Evolutionary conservation across 2,113 vertebrate species (phyloP).

Genomic region (Panthera tigris): DNA sequence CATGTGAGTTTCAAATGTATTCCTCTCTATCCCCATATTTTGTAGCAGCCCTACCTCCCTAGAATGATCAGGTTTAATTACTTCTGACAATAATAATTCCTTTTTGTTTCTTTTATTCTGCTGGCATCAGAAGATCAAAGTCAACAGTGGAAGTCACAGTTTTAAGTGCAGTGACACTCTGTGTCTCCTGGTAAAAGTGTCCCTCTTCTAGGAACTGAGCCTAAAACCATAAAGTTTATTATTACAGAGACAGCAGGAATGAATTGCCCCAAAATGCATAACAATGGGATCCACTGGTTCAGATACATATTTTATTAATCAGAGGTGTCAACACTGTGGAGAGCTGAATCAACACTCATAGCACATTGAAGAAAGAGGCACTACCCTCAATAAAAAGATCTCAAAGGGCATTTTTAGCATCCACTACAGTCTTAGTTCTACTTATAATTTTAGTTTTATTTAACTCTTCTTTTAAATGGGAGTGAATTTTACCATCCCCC

Average conservation of each 20-base stretch:
- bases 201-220: neutral
- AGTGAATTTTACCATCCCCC: neutral
- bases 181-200: neutral
- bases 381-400: neutral
- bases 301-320: neutral
- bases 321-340: neutral
- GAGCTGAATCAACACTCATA: neutral
- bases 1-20: neutral
- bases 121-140: neutral
- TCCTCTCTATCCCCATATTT: neutral
- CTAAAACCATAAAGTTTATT: neutral
- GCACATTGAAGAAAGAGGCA: neutral
- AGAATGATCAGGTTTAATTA: neutral
- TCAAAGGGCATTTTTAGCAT: neutral
- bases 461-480: neutral
- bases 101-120: neutral
- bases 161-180: neutral
- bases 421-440: neutral
- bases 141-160: neutral
- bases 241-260: neutral
- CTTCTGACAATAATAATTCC: neutral
- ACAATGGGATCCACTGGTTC: neutral
- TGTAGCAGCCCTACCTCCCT: neutral
- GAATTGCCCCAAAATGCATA: neutral
- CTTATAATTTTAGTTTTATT: neutral